Percentiles rank a stretch among this genome's conserved stretches.
These are phyloP conservation scores for Pachydiplax longipennis DNA, from an alignment of 2,888 invertebrate species.

Conservation along the genomic window DNA sequence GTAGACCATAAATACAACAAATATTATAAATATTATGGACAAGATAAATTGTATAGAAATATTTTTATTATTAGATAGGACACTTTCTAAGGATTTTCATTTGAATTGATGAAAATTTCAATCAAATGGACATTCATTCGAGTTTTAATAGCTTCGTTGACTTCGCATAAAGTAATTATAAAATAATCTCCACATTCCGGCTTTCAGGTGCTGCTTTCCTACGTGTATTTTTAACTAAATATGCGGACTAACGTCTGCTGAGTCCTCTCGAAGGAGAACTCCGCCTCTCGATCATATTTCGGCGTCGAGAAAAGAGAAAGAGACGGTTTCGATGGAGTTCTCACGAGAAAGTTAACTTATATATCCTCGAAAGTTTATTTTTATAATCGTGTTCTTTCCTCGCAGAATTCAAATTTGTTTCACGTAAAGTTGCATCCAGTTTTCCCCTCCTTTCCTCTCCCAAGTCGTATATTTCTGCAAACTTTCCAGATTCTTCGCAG, in stretches of 20 bases:
- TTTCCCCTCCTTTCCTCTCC: not conserved
- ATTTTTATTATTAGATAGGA: no score
- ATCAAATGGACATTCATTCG: no score
- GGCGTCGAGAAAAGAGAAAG: not conserved
- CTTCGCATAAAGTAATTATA: no score
- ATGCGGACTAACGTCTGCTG: not conserved
- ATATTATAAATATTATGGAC: no score
- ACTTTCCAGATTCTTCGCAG: constrained; percentile 8
- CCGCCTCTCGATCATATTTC: not conserved
- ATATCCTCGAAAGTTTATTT: not conserved
- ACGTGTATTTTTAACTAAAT: not conserved
- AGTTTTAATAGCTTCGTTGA: no score
- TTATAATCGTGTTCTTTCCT: constrained; percentile 3
- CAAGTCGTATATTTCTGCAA: constrained; percentile 8
- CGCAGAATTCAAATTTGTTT: constrained; percentile 39
- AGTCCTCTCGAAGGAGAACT: not conserved
- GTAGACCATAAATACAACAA: no score
- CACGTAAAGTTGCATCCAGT: constrained; percentile 21
- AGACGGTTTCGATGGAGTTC: not conserved
- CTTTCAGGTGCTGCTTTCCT: not conserved
- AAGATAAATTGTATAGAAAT: no score
- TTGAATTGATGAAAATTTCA: no score
- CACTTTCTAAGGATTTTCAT: no score
- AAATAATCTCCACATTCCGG: not conserved
- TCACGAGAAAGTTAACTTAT: not conserved